Conservation (phyloP, 92 coral and sea anemone species). For the Pocillopora meandrina region DNA sequence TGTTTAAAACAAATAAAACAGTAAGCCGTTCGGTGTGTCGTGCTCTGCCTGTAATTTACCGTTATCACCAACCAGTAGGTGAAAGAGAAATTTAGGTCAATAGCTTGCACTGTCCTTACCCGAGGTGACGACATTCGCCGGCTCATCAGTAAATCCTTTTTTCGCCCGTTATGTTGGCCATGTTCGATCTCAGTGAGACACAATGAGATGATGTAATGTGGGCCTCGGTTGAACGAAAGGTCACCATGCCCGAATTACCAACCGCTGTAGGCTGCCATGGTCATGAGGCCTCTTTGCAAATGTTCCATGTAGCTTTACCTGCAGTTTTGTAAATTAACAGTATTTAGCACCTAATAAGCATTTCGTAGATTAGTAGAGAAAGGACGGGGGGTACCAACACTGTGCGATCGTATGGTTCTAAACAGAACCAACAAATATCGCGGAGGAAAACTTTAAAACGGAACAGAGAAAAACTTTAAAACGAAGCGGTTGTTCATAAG, state of each 20-base stretch:
- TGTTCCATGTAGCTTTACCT: neutral
- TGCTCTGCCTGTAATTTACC: too few species aligned
- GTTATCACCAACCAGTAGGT: neutral
- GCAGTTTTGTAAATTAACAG: neutral
- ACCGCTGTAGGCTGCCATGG: constrained; percentile 1
- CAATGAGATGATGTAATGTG: constrained; percentile 24
- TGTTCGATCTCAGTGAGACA: neutral
- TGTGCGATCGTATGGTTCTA: too few species aligned
- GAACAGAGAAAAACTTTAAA: too few species aligned
- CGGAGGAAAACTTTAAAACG: too few species aligned
- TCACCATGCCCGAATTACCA: neutral
- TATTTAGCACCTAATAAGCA: neutral
- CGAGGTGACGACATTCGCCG: neutral
- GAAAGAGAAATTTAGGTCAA: neutral
- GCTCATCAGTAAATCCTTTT: neutral
- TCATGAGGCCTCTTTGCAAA: neutral
- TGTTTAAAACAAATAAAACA: too few species aligned
- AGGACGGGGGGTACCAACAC: neutral
- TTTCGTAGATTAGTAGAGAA: neutral
- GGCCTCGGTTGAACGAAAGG: constrained; percentile 2
- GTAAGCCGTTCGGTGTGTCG: too few species aligned
- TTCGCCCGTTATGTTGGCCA: constrained; percentile 11
- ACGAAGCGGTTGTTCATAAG: too few species aligned
- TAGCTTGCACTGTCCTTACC: constrained; percentile 1
- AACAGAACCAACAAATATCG: too few species aligned